Base-by-base conservation (phyloP, 2,113 vertebrate species). In the Upupa epops region DNA sequence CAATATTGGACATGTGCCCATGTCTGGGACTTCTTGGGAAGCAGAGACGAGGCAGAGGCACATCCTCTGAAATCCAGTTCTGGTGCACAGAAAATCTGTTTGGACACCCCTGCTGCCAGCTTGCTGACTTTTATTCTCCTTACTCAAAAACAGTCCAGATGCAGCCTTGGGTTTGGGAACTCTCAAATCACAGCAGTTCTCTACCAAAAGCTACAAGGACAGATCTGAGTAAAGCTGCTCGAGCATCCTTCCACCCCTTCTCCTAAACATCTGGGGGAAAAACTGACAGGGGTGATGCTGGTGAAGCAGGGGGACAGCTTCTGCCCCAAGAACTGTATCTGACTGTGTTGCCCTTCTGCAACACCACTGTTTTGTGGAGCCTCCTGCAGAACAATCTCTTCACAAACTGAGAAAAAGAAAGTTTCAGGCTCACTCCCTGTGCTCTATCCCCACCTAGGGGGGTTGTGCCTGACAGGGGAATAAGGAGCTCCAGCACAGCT, bases 391-490 rank as follows among this genome's bases (percentile, higher is more conserved):
- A 54, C 69, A 64, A 61, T 19, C 40, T 4, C 54, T 56, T 51
- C 76, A 48, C 83, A 4, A 34, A 29, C 2, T 19, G 42, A 46
- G 55, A n/a, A 18, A 76, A 3, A n/a, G n/a, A n/a, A 5, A 2
- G 5, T 78, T 6, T 24, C 5, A 72, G 54, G 61, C 77, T 64
- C 73, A 54, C 58, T 2, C 32, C 80, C 77, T 93, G 93, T 26
- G 74, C 88, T 11, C 90, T 36, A 87, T 81, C 88, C 63, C 92
- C 93, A 95, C 81, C 92, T 93, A 93, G 83, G 40, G 92, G 89
- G 83, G 29, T 10, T 11, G 21, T 16, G 49, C 13, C 34, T 54
- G n/a, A 76, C 48, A 75, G 2, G 3, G 49, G 42, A 7, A 79
- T 42, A 83, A 82, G 81, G 3, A 70, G 61, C 1, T 86, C 46